Evolutionary conservation across 2,113 vertebrate species (phyloP).

Genomic region (Dissostichus mawsoni): DNA sequence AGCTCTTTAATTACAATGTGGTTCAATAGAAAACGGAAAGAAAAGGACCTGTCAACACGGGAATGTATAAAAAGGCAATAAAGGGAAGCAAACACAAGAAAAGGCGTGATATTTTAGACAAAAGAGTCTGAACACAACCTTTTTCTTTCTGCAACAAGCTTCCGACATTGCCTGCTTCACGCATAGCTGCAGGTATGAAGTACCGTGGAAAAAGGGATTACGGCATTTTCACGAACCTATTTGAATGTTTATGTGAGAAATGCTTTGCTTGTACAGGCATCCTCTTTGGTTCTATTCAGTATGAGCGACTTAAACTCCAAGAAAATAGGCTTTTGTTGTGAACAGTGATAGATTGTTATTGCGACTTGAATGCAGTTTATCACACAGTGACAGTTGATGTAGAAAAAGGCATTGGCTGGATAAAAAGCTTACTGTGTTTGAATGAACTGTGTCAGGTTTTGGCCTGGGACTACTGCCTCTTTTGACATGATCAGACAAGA

Average conservation of each 20-base stretch:
- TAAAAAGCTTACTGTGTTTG: slow-evolving; percentile 60
- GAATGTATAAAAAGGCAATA: background rate
- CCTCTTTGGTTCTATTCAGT: background rate
- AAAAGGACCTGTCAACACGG: background rate
- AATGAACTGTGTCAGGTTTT: slow-evolving; percentile 58
- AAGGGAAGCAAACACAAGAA: background rate
- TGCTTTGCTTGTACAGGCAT: background rate
- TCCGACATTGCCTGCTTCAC: background rate
- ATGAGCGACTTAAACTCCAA: slow-evolving; percentile 1
- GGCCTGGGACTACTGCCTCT: slow-evolving; percentile 49
- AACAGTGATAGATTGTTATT: slow-evolving; percentile 14
- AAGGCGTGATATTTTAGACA: background rate
- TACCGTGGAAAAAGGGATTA: background rate
- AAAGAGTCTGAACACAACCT: slow-evolving; percentile 11
- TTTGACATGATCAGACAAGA: slow-evolving; percentile 74
- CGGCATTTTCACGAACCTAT: background rate
- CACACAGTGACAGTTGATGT: slow-evolving; percentile 27
- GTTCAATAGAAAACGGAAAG: background rate
- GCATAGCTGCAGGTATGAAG: background rate
- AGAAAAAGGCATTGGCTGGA: slow-evolving; percentile 17
- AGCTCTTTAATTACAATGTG: slow-evolving; percentile 15
- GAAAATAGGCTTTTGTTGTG: slow-evolving; percentile 21
- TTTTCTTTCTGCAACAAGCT: background rate
- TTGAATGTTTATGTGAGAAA: background rate
- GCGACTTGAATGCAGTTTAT: slow-evolving; percentile 31